A percentile compares a stretch with the other conserved stretches of the same genome.
phyloP scores from a whole-genome alignment of 1,140 invertebrate species.

The Caenorhabditis briggsae region DNA sequence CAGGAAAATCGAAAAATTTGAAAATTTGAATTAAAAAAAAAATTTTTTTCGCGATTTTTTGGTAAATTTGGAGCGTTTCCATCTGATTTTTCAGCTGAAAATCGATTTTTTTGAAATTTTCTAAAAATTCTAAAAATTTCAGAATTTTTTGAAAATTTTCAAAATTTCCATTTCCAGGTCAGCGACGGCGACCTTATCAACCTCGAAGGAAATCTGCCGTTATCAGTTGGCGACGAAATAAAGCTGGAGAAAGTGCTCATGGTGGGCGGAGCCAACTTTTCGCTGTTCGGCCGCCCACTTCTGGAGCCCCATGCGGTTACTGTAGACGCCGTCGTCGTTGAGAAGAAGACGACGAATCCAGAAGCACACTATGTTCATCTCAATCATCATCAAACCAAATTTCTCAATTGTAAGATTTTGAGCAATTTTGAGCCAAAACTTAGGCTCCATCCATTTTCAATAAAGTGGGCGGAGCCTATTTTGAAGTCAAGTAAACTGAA shows the following conservation, averaged over 20 bases:
- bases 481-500: no score
- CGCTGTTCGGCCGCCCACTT: slow-evolving; percentile 73
- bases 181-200: slow-evolving; percentile 70
- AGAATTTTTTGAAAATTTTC: neutral
- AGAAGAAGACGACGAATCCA: slow-evolving; percentile 72
- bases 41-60: no score
- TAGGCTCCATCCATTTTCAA: no score
- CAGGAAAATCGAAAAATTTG: no score
- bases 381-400: slow-evolving; percentile 67
- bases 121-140: neutral
- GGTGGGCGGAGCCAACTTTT: slow-evolving; percentile 74
- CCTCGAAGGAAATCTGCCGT: slow-evolving; percentile 71
- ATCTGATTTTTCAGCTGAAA: no score
- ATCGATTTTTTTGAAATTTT: no score
- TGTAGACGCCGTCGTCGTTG: slow-evolving; percentile 75
- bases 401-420: slow-evolving; percentile 63
- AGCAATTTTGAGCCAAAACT: neutral
- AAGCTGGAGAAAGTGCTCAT: slow-evolving; percentile 75
- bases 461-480: no score
- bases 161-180: slow-evolving; percentile 23
- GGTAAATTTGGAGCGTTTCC: no score
- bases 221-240: slow-evolving; percentile 75
- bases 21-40: no score
- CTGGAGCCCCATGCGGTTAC: slow-evolving; percentile 66
- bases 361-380: slow-evolving; percentile 68